These are phyloP conservation scores for Apodemia mormo DNA, from an alignment of 2,888 invertebrate genomes.

Conservation along the genomic window DNA sequence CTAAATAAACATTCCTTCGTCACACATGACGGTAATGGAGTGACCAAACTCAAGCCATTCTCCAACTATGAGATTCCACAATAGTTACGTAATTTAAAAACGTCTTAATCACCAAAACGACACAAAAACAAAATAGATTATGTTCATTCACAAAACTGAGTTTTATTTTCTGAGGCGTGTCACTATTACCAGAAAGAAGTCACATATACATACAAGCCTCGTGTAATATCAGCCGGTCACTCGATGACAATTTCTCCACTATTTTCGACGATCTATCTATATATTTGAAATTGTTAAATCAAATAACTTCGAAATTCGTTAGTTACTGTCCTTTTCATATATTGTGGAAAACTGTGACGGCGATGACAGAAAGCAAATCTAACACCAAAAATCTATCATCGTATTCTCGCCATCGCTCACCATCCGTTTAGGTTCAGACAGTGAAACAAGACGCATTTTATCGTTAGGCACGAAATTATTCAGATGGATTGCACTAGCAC, in stretches of 20 bases:
- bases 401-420: constrained; percentile 82
- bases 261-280: constrained; percentile 67
- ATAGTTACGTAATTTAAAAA: constrained; percentile 81
- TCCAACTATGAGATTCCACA: constrained; percentile 80
- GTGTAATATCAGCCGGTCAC: constrained; percentile 83
- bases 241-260: constrained; percentile 79
- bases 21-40: constrained; percentile 81
- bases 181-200: constrained; percentile 81
- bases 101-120: constrained; percentile 76
- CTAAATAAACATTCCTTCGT: constrained; percentile 82
- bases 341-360: constrained; percentile 70
- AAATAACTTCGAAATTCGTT: constrained; percentile 67
- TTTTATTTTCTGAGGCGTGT: constrained; percentile 82
- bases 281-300: constrained; percentile 64
- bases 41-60: constrained; percentile 81
- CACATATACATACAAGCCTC: constrained; percentile 82
- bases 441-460: constrained; percentile 81
- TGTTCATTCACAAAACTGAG: constrained; percentile 76
- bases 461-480: constrained; percentile 73
- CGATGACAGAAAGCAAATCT: constrained; percentile 81
- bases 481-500: constrained; percentile 75
- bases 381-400: constrained; percentile 83
- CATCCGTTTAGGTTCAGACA: constrained; percentile 74
- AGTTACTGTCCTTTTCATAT: constrained; percentile 62
- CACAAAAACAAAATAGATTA: constrained; percentile 77